A percentile compares a stretch with the other conserved stretches of the same genome.
These are phyloP conservation scores for Drosophila santomea DNA, from an alignment of 1,140 invertebrate species.

Conservation along the genomic window DNA sequence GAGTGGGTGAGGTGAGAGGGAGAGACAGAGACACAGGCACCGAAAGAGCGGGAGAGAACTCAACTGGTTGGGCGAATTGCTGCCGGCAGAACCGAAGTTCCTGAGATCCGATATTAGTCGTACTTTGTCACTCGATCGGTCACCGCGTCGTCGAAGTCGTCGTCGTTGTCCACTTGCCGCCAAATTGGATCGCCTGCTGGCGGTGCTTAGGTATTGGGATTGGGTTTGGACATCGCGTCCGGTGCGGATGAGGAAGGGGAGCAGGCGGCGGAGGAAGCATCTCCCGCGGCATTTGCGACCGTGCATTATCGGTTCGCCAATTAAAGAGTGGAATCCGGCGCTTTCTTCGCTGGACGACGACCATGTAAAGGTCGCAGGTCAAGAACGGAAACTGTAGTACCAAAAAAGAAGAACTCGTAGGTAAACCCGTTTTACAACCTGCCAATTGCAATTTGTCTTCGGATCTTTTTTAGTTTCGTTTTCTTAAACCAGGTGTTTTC, in stretches of 20 bases:
- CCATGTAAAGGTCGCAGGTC: conserved; percentile 69
- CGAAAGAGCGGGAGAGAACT: conserved; percentile 9
- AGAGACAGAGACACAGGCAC: not conserved
- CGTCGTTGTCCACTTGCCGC: conserved; percentile 53
- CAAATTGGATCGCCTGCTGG: not conserved
- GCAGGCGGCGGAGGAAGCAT: not conserved
- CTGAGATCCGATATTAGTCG: conserved; percentile 26
- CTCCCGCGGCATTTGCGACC: conserved; percentile 1
- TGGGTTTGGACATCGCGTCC: not conserved
- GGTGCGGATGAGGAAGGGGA: conserved; percentile 7
- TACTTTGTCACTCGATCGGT: conserved; percentile 65
- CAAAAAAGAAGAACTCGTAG: conserved; percentile 47
- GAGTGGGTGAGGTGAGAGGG: conserved; percentile 9
- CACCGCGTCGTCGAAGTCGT: conserved; percentile 11
- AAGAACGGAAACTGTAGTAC: conserved; percentile 50
- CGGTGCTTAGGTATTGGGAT: not conserved
- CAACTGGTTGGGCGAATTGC: conserved; percentile 78
- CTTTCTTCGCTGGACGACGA: conserved; percentile 13
- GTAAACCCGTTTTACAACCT: conserved; percentile 71
- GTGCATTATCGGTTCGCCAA: not conserved
- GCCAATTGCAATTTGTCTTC: conserved; percentile 46
- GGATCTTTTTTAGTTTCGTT: conserved; percentile 3
- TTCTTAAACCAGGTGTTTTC: not conserved
- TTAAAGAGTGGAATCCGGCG: conserved; percentile 8
- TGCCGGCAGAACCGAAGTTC: conserved; percentile 63